These are phyloP conservation scores for Stylophora pistillata DNA, from an alignment of 64 coral and sea anemone species.

Conservation along the genomic window DNA sequence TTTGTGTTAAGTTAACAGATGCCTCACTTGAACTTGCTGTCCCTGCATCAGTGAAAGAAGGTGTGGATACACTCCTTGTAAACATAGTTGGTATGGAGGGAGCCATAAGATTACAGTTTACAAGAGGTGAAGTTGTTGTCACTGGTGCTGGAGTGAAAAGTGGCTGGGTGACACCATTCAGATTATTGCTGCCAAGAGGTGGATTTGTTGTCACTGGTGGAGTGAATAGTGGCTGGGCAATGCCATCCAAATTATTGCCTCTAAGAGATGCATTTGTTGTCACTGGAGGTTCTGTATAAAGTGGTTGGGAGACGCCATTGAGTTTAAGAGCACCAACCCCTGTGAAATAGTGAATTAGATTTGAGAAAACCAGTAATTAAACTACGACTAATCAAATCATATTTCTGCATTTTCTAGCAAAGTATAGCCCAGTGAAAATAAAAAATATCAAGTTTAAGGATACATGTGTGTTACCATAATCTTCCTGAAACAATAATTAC, in stretches of 20 bases:
- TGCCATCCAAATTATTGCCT: background rate
- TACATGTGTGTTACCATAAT: no score
- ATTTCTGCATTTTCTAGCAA: no score
- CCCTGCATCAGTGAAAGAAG: conserved; percentile 20
- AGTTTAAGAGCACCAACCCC: conserved; percentile 26
- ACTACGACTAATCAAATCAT: background rate
- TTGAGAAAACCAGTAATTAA: background rate
- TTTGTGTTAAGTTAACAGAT: background rate
- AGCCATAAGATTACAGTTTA: background rate
- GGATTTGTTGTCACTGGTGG: conserved; percentile 17
- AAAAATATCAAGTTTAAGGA: no score
- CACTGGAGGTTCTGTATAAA: conserved; percentile 32
- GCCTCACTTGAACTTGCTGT: background rate
- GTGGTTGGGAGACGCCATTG: conserved; percentile 16
- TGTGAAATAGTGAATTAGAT: background rate
- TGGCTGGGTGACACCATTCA: conserved; percentile 4
- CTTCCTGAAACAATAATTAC: no score
- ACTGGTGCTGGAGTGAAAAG: background rate
- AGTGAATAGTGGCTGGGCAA: background rate
- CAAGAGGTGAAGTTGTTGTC: background rate
- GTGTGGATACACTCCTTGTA: conserved; percentile 16
- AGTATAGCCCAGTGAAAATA: no score
- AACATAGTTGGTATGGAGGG: background rate
- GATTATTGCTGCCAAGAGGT: background rate
- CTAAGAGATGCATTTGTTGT: background rate